Conservation (phyloP, 2,888 invertebrate genomes). For the Beris chalybata region DNA sequence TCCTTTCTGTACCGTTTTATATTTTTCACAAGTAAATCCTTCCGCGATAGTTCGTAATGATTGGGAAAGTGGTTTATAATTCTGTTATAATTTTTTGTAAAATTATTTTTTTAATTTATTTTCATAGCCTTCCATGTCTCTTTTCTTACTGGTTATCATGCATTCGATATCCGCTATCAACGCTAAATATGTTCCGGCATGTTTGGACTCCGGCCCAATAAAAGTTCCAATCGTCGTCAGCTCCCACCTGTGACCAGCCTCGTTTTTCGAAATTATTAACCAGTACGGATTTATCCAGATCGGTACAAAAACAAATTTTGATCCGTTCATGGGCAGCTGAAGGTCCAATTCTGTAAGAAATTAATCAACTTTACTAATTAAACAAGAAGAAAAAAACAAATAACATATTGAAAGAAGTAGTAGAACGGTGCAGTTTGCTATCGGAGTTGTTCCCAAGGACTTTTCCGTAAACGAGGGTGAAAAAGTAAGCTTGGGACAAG, state of each 20-base stretch:
- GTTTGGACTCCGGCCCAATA: constrained; percentile 94
- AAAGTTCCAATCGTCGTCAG: constrained; percentile 94
- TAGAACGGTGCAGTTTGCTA: background rate
- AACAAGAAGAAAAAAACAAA: constrained; percentile 16
- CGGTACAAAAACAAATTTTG: constrained; percentile 54
- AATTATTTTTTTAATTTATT: too few species aligned
- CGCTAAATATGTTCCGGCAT: constrained; percentile 88
- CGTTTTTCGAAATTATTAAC: constrained; percentile 89
- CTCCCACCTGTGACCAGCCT: constrained; percentile 80
- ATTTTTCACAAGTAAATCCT: constrained; percentile 94
- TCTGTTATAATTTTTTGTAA: constrained; percentile 54
- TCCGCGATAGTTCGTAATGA: constrained; percentile 91
- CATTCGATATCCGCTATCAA: constrained; percentile 90
- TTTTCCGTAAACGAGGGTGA: background rate
- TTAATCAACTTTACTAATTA: background rate
- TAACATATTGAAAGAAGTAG: background rate
- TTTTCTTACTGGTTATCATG: constrained; percentile 80
- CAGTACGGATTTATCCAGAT: constrained; percentile 88
- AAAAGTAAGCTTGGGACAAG: background rate
- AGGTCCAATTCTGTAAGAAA: constrained; percentile 42
- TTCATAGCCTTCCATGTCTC: background rate
- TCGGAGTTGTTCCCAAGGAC: background rate
- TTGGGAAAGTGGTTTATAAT: constrained; percentile 96
- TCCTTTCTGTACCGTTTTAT: constrained; percentile 93
- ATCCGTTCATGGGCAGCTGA: constrained; percentile 45